Evolutionary conservation across 2,797 vertebrate genomes (phyloP).

Genomic region (Tangara arthus): DNA sequence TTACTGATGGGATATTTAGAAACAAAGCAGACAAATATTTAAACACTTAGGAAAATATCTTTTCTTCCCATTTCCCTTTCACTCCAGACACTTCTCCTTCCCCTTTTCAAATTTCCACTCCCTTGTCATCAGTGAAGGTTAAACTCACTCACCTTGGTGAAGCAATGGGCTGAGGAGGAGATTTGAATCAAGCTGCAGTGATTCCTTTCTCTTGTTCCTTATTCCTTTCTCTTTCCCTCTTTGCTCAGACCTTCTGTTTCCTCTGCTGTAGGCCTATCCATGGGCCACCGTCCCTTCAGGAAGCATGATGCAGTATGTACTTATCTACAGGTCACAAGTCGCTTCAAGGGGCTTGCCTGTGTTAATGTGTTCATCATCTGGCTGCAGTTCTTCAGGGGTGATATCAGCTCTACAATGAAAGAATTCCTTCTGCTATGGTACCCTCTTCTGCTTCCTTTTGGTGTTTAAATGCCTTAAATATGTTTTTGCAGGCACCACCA

Average conservation of each 20-base stretch:
- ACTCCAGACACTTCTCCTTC: background rate
- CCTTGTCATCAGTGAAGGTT: background rate
- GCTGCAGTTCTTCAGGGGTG: background rate
- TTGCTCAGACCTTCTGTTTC: background rate
- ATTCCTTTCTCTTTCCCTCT: background rate
- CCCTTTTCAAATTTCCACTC: background rate
- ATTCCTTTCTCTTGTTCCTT: background rate
- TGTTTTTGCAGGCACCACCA: background rate
- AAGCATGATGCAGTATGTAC: background rate
- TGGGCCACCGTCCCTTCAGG: no score
- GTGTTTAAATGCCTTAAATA: background rate
- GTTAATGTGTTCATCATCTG: no score
- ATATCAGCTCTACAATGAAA: background rate
- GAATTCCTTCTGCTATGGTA: background rate
- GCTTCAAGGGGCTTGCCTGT: background rate
- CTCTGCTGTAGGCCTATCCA: background rate
- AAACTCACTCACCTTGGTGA: background rate
- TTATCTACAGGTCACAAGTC: background rate
- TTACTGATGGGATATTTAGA: background rate
- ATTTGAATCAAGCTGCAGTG: background rate
- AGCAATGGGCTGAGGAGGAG: background rate
- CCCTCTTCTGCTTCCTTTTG: background rate
- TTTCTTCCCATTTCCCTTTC: background rate
- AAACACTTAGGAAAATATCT: background rate
- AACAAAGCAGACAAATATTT: background rate